Percentiles rank a stretch among this genome's conserved stretches.
These are phyloP conservation scores for Linurgus olivaceus DNA, from an alignment of 2,797 vertebrate genomes.

Conservation along the genomic window DNA sequence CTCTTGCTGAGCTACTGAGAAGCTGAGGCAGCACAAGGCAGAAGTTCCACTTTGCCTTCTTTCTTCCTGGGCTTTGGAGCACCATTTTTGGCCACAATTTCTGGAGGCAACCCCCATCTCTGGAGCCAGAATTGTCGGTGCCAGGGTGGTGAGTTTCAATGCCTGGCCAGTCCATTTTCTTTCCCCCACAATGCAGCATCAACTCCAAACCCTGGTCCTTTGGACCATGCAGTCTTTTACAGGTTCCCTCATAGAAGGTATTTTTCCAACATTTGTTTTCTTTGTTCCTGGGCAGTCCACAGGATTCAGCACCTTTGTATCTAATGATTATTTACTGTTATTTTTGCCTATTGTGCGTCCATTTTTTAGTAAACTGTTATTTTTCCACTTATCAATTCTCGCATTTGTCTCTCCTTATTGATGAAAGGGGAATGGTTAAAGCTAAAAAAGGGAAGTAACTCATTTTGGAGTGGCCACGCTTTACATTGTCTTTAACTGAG, in stretches of 20 bases:
- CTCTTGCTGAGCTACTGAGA: too few relatives aligned
- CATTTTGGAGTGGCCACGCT: neutral
- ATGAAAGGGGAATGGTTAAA: neutral
- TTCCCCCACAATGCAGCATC: neutral
- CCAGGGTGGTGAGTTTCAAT: neutral
- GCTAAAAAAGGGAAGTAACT: neutral
- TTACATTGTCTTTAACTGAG: neutral
- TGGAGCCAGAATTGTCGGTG: rapidly evolving
- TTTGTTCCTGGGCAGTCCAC: neutral
- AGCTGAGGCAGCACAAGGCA: neutral
- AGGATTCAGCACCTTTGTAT: neutral
- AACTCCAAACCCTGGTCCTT: neutral
- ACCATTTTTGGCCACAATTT: rapidly evolving
- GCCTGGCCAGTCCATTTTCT: rapidly evolving
- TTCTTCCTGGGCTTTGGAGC: neutral
- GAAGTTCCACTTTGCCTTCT: neutral
- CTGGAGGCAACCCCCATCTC: neutral
- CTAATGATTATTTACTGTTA: neutral
- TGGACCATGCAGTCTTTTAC: neutral
- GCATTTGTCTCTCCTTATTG: neutral
- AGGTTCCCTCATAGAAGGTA: rapidly evolving
- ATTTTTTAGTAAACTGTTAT: neutral
- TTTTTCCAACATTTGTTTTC: neutral
- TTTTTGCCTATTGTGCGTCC: neutral
- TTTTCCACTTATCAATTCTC: neutral